Evolutionary conservation across 2,888 invertebrate species (phyloP).

Genomic region (Gymnoscelis rufifasciata): DNA sequence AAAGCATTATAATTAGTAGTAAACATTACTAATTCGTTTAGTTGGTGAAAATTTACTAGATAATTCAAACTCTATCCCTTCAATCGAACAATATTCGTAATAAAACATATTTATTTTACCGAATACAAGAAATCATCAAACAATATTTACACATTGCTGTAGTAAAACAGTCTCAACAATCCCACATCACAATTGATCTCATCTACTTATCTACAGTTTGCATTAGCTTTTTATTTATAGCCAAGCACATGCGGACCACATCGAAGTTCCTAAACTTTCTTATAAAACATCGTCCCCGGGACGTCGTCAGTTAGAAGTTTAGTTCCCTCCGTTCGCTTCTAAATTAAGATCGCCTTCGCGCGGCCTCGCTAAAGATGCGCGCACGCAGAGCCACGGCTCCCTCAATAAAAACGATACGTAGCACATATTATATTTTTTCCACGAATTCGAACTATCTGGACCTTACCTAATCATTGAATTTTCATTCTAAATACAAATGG

Average conservation of each 20-base stretch:
- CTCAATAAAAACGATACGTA: slow-evolving; percentile 70
- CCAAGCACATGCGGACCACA: slow-evolving; percentile 16
- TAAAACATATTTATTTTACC: too few species aligned
- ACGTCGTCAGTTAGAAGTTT: slow-evolving; percentile 38
- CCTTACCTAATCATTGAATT: slow-evolving; percentile 37
- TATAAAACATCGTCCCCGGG: slow-evolving; percentile 63
- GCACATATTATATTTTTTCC: slow-evolving; percentile 71
- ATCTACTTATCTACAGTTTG: slow-evolving; percentile 5
- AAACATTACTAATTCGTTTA: too few species aligned
- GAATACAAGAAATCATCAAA: too few species aligned
- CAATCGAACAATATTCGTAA: too few species aligned
- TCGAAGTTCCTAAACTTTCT: slow-evolving; percentile 36
- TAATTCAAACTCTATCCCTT: too few species aligned
- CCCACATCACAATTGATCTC: too few species aligned
- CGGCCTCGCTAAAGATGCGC: slow-evolving; percentile 68
- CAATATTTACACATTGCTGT: too few species aligned
- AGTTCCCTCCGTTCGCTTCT: slow-evolving; percentile 64
- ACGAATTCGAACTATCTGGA: slow-evolving; percentile 56
- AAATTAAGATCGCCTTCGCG: slow-evolving; percentile 68
- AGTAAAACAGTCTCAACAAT: too few species aligned
- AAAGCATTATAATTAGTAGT: too few species aligned
- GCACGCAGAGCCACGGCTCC: slow-evolving; percentile 56
- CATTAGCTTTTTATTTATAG: slow-evolving; percentile 3
- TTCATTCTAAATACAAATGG: slow-evolving; percentile 33
- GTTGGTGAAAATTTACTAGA: too few species aligned